Base-by-base conservation (phyloP, 1,140 invertebrate species). In the Elymnias hypermnestra region DNA sequence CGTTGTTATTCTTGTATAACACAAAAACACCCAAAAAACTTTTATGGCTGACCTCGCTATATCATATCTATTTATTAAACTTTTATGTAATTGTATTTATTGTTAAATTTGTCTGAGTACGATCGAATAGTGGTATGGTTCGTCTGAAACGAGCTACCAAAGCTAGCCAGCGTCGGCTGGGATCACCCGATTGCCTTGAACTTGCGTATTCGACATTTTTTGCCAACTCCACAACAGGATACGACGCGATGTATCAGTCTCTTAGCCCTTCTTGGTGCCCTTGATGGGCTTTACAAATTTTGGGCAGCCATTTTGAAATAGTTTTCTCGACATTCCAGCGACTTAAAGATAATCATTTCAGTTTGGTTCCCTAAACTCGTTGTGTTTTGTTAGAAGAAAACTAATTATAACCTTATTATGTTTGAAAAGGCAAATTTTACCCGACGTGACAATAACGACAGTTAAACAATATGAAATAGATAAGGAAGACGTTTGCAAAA, bases 131-230 rank as follows among this genome's bases (percentile, higher is more conserved):
- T n/a, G n/a, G n/a, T n/a, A n/a, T n/a, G n/a, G n/a, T 44, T 40
- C 40, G 46, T 46, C 43, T 26, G 10, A 38, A 38, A 17, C 43
- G 28, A 38, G 25, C 53, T 51, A 56, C 47, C 54, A 57, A 63
- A 66, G 6, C n/a, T 4, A 21, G 17, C 47, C 61, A 58, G 52
- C 56, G 53, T 56, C 49, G 52, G 46, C 62, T 74, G 71, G 74
- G 63, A 78, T 63, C 64, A 75, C 71, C 65, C 51, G 79, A 61
- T 82, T 47, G 62, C 79, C 79, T 83, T 83, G 79, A 83, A 81
- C 79, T 81, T 64, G 53, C 59, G 44, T 66, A 58, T 61, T 83
- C 73, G 71, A 77, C 68, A 77, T 79, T 79, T 83, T 83, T 83
- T 82, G 75, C 70, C 51, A 63, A 58, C 53, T 61, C 59, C 57